These are phyloP conservation scores for Agriotes lineatus DNA, from an alignment of 2,888 invertebrate genomes.

Conservation along the genomic window DNA sequence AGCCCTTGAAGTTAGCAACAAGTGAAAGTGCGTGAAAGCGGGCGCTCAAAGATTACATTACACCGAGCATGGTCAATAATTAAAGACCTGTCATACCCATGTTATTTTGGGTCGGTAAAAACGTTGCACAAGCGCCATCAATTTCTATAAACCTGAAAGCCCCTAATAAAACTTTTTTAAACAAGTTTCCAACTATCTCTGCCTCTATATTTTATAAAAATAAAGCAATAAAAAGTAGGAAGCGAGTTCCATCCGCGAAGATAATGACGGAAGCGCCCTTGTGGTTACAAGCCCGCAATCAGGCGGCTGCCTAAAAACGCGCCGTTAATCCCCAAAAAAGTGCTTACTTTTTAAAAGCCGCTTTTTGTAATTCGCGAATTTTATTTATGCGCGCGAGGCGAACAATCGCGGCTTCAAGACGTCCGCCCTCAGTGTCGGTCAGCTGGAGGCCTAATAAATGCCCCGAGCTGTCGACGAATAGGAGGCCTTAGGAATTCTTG, in stretches of 20 bases:
- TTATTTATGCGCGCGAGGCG: slow-evolving; percentile 20
- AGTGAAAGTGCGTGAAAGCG: background rate
- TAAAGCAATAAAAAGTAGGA: slow-evolving; percentile 49
- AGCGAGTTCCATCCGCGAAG: slow-evolving; percentile 36
- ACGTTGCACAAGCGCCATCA: slow-evolving; percentile 16
- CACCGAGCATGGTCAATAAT: slow-evolving; percentile 10
- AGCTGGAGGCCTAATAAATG: background rate
- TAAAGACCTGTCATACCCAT: slow-evolving; percentile 10
- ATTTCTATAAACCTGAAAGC: slow-evolving; percentile 29
- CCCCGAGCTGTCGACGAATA: background rate
- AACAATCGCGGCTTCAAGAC: slow-evolving; percentile 18
- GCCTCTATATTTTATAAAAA: slow-evolving; percentile 48
- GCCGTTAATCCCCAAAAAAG: slow-evolving; percentile 36
- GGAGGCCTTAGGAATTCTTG: too few species aligned
- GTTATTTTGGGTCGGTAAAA: slow-evolving; percentile 7
- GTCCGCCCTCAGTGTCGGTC: slow-evolving; percentile 1
- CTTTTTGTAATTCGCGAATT: slow-evolving; percentile 30
- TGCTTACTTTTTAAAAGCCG: slow-evolving; percentile 34
- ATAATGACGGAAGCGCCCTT: slow-evolving; percentile 49
- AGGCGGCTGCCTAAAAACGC: slow-evolving; percentile 35
- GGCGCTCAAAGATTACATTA: slow-evolving; percentile 9
- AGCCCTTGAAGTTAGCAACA: background rate
- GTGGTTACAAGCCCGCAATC: slow-evolving; percentile 44
- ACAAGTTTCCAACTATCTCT: slow-evolving; percentile 48
- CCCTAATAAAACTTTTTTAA: slow-evolving; percentile 47